phyloP scores from a whole-genome alignment of 1,140 invertebrate genomes.

The Pseudachorutes palmiensis region DNA sequence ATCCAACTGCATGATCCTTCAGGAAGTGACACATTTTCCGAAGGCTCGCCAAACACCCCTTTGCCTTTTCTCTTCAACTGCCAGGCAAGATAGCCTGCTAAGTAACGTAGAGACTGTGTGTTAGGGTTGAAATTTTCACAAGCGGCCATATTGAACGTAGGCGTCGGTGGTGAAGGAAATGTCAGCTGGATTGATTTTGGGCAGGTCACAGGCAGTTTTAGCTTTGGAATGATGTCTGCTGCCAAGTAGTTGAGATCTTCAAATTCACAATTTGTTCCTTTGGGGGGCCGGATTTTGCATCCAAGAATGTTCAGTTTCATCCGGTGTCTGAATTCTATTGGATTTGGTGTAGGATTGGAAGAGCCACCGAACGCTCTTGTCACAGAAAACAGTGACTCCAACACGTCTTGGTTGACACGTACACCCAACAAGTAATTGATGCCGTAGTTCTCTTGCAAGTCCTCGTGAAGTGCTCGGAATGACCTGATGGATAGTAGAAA shows the following conservation, averaged over 20 bases:
- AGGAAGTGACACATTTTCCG: background rate
- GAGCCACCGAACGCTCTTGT: too few species aligned
- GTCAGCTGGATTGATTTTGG: background rate
- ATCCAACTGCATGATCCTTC: background rate
- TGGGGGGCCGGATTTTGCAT: background rate
- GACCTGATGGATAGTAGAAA: too few species aligned
- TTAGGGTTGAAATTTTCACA: background rate
- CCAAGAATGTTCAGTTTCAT: background rate
- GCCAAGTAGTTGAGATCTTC: background rate
- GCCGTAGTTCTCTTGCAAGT: too few species aligned
- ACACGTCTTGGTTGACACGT: too few species aligned
- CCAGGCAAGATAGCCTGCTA: background rate
- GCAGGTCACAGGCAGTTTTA: background rate
- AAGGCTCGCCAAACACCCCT: background rate
- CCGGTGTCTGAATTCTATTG: too few species aligned
- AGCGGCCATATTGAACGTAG: background rate
- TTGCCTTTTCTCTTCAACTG: background rate
- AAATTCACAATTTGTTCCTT: constrained; percentile 2
- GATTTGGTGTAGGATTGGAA: too few species aligned
- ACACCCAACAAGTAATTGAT: too few species aligned
- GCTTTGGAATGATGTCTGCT: background rate
- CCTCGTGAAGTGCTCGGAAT: too few species aligned
- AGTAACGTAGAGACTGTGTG: background rate
- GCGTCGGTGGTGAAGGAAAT: background rate
- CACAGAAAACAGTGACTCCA: too few species aligned